Evolutionary conservation across 2,113 vertebrate species (phyloP).

Genomic region (Motacilla alba): DNA sequence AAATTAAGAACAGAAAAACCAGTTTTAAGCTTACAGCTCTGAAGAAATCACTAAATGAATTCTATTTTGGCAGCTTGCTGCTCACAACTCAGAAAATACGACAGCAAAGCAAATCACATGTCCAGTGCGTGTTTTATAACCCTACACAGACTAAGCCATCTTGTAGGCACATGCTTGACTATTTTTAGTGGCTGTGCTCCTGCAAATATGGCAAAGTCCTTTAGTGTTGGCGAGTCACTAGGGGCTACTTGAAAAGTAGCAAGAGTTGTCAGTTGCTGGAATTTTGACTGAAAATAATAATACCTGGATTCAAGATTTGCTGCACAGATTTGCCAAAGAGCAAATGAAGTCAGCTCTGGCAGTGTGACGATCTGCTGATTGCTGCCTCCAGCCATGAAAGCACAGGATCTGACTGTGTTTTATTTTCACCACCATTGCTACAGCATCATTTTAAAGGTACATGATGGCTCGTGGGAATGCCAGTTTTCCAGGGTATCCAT

Average conservation of each 20-base stretch:
- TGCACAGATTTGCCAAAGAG: conserved; percentile 46
- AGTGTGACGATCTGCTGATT: conserved; percentile 20
- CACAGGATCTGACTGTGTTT: not conserved
- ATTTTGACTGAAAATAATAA: conserved; percentile 49
- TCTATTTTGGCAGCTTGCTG: conserved; percentile 55
- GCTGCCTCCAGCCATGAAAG: conserved; percentile 36
- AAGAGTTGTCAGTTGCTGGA: conserved; percentile 36
- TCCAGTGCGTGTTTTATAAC: conserved; percentile 35
- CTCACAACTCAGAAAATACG: conserved; percentile 23
- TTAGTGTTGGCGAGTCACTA: not conserved
- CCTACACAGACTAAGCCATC: conserved; percentile 33
- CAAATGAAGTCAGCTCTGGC: conserved; percentile 62
- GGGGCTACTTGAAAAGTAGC: conserved; percentile 58
- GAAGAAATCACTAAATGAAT: conserved; percentile 52
- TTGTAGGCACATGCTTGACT: conserved; percentile 58
- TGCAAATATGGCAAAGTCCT: conserved; percentile 36
- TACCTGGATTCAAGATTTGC: conserved; percentile 55
- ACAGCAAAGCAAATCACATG: conserved; percentile 45
- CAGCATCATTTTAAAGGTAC: not conserved
- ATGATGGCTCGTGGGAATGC: not conserved
- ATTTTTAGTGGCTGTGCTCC: conserved; percentile 63
- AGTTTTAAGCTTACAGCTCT: conserved; percentile 56
- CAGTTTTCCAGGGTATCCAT: conserved; percentile 38
- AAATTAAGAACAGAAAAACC: conserved; percentile 68
- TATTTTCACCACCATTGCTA: conserved; percentile 45